phyloP scores from a whole-genome alignment of 2,888 invertebrate genomes.

The Pollenia amentaria region DNA sequence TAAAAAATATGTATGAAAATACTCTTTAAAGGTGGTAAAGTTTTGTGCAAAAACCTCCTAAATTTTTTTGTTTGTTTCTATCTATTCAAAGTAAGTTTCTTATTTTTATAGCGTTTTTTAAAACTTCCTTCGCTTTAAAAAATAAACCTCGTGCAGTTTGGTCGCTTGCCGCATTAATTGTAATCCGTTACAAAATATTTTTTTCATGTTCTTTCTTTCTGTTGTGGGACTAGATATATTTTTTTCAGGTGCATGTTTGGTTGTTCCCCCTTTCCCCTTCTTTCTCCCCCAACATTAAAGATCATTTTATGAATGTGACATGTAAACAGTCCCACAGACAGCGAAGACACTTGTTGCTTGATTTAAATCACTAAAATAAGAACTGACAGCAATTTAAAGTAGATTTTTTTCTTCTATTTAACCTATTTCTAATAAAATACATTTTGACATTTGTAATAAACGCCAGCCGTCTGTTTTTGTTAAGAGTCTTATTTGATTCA shows the following conservation, averaged over 20 bases:
- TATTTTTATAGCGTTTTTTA: too few relatives aligned
- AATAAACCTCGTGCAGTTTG: not conserved
- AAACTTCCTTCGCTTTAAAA: too few relatives aligned
- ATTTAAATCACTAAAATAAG: not conserved
- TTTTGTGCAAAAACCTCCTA: too few relatives aligned
- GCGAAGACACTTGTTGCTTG: slow-evolving; percentile 42
- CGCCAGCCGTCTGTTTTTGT: slow-evolving; percentile 7
- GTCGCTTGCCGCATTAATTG: not conserved
- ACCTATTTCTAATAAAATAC: slow-evolving; percentile 10
- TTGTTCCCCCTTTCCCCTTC: not conserved
- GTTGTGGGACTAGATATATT: slow-evolving; percentile 17
- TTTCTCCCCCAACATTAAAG: slow-evolving; percentile 3
- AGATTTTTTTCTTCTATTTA: not conserved
- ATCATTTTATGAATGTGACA: slow-evolving; percentile 6
- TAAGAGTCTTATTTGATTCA: not conserved
- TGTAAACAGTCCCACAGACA: slow-evolving; percentile 23
- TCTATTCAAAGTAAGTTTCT: too few relatives aligned
- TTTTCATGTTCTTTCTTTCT: not conserved
- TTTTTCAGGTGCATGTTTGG: slow-evolving; percentile 18
- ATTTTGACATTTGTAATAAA: slow-evolving; percentile 42
- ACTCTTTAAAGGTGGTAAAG: too few relatives aligned
- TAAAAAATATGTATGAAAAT: too few relatives aligned
- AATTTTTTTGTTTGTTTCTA: too few relatives aligned
- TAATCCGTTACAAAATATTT: not conserved
- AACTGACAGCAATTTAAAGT: slow-evolving; percentile 12